A percentile compares a stretch with the other conserved stretches of the same genome.
These are phyloP conservation scores for Daboia siamensis DNA, from an alignment of 2,113 vertebrate genomes.

Conservation along the genomic window DNA sequence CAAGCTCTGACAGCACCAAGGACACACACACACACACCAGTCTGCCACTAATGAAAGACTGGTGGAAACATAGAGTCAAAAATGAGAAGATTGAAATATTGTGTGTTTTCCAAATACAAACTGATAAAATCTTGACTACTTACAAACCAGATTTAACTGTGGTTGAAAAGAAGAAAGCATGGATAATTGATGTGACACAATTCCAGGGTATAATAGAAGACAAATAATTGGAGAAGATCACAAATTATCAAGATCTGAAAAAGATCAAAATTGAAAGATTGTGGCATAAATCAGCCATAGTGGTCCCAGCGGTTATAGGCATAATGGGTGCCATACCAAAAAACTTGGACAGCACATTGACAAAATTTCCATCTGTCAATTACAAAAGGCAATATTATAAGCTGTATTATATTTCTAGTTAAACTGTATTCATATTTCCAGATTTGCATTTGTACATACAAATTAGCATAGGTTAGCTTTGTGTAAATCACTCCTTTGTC, in stretches of 20 bases:
- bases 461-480: background rate
- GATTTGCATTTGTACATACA: background rate
- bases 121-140: background rate
- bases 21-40: no score
- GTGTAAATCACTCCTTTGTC: background rate
- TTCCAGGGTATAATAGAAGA: background rate
- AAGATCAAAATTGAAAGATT: background rate
- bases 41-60: background rate
- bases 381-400: background rate
- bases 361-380: background rate
- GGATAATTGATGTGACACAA: background rate
- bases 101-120: background rate
- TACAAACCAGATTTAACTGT: background rate
- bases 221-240: background rate
- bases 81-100: background rate
- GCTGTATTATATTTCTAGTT: background rate
- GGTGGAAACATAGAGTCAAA: background rate
- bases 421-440: background rate
- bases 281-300: background rate
- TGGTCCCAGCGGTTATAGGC: background rate
- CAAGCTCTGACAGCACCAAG: background rate
- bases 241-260: background rate
- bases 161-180: background rate
- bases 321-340: background rate
- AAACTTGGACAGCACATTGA: background rate